These are phyloP conservation scores for Scaptomyza pallida DNA, from an alignment of 1,140 invertebrate species.

Conservation along the genomic window DNA sequence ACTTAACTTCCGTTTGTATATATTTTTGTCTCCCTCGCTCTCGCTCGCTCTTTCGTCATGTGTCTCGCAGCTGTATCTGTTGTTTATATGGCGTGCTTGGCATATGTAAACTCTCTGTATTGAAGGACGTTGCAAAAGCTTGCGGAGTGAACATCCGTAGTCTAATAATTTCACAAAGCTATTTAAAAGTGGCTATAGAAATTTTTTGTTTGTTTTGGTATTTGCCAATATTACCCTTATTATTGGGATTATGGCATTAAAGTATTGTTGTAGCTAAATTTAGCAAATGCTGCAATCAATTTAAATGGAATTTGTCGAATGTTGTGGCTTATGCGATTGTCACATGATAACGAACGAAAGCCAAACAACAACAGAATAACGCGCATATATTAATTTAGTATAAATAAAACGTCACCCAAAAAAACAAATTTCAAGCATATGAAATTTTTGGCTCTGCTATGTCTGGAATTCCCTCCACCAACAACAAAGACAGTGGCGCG, in stretches of 20 bases:
- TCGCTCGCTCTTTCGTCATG: neutral
- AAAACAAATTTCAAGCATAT: conserved; percentile 8
- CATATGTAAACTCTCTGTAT: conserved; percentile 67
- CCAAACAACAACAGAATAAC: conserved; percentile 14
- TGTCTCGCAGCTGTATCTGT: conserved; percentile 1
- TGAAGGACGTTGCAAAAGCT: conserved; percentile 51
- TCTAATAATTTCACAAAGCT: conserved; percentile 18
- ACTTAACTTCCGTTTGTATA: conserved; percentile 56
- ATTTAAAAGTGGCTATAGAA: conserved; percentile 23
- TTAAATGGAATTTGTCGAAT: conserved; percentile 38
- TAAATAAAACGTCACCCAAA: conserved; percentile 67
- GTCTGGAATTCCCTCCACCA: conserved; percentile 48
- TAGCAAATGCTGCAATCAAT: conserved; percentile 24
- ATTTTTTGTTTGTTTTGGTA: conserved; percentile 26
- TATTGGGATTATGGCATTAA: neutral
- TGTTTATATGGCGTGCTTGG: conserved; percentile 48
- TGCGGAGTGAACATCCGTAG: conserved; percentile 18
- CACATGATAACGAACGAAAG: conserved; percentile 50
- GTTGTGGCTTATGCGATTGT: conserved; percentile 14
- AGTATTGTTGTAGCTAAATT: conserved; percentile 20
- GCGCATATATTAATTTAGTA: conserved; percentile 57
- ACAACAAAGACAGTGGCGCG: conserved; percentile 8
- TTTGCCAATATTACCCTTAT: neutral
- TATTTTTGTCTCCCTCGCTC: neutral
- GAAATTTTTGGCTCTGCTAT: conserved; percentile 36